Conservation (phyloP, 64 coral and sea anemone species). For the Trachythela sp. region DNA sequence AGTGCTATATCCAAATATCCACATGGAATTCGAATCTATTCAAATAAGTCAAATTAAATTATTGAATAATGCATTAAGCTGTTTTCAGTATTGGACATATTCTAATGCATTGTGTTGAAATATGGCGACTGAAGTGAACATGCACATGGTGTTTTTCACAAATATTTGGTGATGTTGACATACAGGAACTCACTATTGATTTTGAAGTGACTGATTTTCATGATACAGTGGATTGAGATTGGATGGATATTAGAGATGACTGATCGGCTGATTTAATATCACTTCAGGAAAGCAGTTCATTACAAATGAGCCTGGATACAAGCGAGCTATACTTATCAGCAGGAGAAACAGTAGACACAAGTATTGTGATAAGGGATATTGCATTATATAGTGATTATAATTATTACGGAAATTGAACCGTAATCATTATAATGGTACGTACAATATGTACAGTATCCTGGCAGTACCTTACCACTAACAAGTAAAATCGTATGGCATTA, state of each 20-base stretch:
- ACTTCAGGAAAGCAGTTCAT: background rate
- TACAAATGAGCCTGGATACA: background rate
- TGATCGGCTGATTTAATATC: conserved; percentile 29
- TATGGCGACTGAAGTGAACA: conserved; percentile 37
- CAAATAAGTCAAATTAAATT: background rate
- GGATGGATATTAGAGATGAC: conserved; percentile 35
- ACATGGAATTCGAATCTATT: background rate
- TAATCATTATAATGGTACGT: too few species aligned
- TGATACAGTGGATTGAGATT: conserved; percentile 10
- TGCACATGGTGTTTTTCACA: conserved; percentile 37
- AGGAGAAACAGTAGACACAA: background rate
- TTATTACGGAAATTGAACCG: too few species aligned
- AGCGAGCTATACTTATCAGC: background rate
- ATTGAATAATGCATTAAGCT: background rate
- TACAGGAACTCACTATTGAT: background rate
- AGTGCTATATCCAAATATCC: background rate
- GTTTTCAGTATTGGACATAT: background rate
- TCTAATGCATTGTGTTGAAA: conserved; percentile 56
- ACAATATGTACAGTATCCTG: too few species aligned
- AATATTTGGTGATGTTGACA: conserved; percentile 47
- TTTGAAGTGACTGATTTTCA: background rate
- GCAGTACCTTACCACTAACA: too few species aligned
- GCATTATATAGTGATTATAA: too few species aligned
- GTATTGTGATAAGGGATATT: background rate
- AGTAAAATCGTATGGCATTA: too few species aligned